Percentiles rank a stretch among this genome's conserved stretches.
These are phyloP conservation scores for Cladopsammia gracilis DNA, from an alignment of 64 coral and sea anemone species.

Conservation along the genomic window DNA sequence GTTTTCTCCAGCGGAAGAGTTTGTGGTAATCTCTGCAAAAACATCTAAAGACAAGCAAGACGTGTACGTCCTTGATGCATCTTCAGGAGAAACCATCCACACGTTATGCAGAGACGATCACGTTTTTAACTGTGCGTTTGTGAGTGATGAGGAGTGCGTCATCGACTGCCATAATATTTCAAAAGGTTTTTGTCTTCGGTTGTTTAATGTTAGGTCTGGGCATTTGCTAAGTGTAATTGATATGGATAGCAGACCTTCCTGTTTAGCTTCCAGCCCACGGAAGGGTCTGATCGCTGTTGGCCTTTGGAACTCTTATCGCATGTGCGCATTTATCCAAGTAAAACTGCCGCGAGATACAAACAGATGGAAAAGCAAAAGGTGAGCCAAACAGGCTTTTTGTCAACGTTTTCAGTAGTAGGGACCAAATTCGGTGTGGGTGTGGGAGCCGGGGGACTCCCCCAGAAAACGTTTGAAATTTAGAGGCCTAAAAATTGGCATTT, in stretches of 20 bases:
- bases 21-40: neutral
- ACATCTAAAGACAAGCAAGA: neutral
- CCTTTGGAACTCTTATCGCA: neutral
- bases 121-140: neutral
- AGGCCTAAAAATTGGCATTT: too few species aligned
- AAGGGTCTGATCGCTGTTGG: neutral
- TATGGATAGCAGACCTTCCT: neutral
- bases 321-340: neutral
- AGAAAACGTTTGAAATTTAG: too few species aligned
- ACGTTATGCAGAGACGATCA: neutral
- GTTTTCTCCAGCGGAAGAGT: constrained; percentile 15
- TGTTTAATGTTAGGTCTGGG: neutral
- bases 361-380: neutral
- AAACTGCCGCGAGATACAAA: neutral
- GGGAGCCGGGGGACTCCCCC: too few species aligned
- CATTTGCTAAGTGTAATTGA: neutral
- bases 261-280: neutral
- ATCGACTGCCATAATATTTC: neutral
- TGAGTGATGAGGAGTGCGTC: neutral
- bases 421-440: too few species aligned
- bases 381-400: neutral
- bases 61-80: neutral
- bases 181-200: neutral
- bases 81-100: neutral
- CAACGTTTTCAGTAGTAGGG: too few species aligned